phyloP scores from a whole-genome alignment of 2,888 invertebrate genomes.

The Philhelius pedissequus region DNA sequence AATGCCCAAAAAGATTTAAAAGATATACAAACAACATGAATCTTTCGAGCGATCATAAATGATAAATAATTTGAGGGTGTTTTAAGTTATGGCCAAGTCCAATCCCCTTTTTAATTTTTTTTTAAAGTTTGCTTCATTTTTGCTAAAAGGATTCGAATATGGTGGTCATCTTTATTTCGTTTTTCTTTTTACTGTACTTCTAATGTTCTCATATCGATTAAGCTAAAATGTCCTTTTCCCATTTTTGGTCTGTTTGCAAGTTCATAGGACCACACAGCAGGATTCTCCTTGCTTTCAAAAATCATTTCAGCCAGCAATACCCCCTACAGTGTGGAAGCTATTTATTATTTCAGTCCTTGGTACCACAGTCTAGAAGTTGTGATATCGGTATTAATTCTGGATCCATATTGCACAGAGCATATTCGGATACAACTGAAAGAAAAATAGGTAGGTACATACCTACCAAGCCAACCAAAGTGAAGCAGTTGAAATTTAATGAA shows the following conservation, averaged over 20 bases:
- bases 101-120: too few relatives aligned
- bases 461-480: conserved; percentile 5
- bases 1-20: too few relatives aligned
- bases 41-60: too few relatives aligned
- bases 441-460: too few relatives aligned
- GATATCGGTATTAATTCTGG: conserved; percentile 41
- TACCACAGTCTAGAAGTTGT: conserved; percentile 31
- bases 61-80: too few relatives aligned
- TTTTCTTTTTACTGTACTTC: too few relatives aligned
- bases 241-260: conserved; percentile 22
- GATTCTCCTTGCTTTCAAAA: not conserved
- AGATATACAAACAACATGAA: too few relatives aligned
- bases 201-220: not conserved
- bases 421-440: not conserved
- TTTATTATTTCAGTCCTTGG: conserved; percentile 27
- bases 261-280: conserved; percentile 31
- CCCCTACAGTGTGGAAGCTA: conserved; percentile 16
- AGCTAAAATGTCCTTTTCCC: not conserved
- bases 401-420: not conserved
- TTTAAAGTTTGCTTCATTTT: too few relatives aligned
- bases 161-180: too few relatives aligned
- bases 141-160: too few relatives aligned
- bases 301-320: not conserved
- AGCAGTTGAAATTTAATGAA: conserved; percentile 24
- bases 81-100: too few relatives aligned